These are phyloP conservation scores for Tridacna gigas DNA, from an alignment of 2,888 invertebrate genomes.

Conservation along the genomic window DNA sequence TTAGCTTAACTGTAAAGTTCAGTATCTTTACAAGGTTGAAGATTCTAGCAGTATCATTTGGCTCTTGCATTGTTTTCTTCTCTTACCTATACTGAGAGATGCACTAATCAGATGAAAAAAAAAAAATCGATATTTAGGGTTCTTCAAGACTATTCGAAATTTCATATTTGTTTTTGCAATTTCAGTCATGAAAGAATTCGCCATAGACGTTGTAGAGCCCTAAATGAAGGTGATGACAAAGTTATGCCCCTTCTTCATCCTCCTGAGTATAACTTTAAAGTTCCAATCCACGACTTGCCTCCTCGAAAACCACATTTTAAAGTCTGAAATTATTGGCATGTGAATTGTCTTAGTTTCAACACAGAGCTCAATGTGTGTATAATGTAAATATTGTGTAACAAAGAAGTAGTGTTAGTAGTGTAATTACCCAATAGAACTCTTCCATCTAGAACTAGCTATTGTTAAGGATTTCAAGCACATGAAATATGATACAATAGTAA, in stretches of 20 bases:
- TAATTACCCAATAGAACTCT: no score
- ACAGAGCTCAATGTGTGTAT: neutral
- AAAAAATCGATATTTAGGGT: no score
- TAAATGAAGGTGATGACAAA: conserved; percentile 76
- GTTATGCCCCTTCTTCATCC: conserved; percentile 76
- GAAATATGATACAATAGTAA: neutral
- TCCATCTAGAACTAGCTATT: no score
- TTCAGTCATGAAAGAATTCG: conserved; percentile 69
- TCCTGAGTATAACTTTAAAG: conserved; percentile 65
- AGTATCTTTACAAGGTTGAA: no score
- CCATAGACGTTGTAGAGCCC: conserved; percentile 68
- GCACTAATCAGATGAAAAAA: no score
- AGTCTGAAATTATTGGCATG: conserved; percentile 65
- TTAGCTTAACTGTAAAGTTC: no score
- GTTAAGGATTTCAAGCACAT: neutral
- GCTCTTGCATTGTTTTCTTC: no score
- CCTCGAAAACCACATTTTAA: conserved; percentile 80
- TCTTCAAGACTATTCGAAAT: no score
- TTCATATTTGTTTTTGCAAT: conserved; percentile 39
- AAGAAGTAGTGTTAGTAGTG: no score
- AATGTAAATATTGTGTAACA: no score
- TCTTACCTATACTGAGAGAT: no score
- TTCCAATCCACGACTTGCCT: conserved; percentile 70
- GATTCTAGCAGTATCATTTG: no score
- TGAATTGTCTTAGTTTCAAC: neutral